Evolutionary conservation across 2,113 vertebrate species (phyloP).

Genomic region (Daphoenositta chrysoptera): DNA sequence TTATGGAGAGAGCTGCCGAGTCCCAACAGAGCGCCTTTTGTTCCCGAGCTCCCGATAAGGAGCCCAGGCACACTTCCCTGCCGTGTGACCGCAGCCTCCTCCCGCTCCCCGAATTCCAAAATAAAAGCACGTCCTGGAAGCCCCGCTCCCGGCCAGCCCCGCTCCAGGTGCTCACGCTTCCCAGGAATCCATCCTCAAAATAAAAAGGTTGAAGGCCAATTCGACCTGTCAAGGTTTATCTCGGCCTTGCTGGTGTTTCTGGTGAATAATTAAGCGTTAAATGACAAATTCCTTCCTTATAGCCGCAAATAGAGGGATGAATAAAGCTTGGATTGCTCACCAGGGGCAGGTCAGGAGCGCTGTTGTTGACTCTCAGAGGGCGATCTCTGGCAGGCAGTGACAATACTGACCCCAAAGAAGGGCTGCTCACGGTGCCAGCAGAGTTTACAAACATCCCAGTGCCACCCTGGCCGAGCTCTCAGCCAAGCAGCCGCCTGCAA

Average conservation of each 20-base stretch:
- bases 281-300: neutral
- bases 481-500: neutral
- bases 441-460: neutral
- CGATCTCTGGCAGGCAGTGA: neutral
- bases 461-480: neutral
- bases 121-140: neutral
- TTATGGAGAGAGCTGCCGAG: neutral
- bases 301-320: neutral
- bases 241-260: neutral
- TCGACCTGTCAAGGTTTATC: neutral
- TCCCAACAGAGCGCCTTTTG: slow-evolving; percentile 61
- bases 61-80: neutral
- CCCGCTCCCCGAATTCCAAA: neutral
- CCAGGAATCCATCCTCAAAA: neutral
- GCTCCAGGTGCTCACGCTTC: neutral
- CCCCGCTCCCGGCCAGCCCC: neutral
- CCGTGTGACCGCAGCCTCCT: neutral
- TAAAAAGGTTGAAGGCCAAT: neutral
- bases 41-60: slow-evolving; percentile 50
- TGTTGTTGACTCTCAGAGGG: neutral
- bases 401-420: neutral
- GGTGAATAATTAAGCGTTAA: slow-evolving; percentile 26
- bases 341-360: neutral
- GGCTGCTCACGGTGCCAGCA: neutral
- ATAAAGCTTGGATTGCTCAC: neutral